A percentile compares a stretch with the other conserved stretches of the same genome.
phyloP scores from a whole-genome alignment of 2,888 invertebrate species.

The Prostheceraeus crozeri region DNA sequence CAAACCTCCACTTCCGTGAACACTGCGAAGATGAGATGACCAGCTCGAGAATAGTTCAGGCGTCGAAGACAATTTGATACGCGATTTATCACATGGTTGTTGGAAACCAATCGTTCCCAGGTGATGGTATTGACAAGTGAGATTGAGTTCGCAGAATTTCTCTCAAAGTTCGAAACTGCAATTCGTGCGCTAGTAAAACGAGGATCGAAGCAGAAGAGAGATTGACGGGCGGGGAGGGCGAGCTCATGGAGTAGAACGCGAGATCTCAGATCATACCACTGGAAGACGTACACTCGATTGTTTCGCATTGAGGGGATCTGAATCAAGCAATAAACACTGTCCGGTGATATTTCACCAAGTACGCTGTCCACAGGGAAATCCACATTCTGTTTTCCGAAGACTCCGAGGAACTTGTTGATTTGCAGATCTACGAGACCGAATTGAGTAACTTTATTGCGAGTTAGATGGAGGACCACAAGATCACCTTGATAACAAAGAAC shows the following conservation, averaged over 20 bases:
- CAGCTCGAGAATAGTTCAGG: slow-evolving; percentile 9
- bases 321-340: slow-evolving; percentile 50
- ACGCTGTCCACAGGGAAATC: slow-evolving; percentile 52
- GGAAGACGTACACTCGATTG: slow-evolving; percentile 45
- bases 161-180: slow-evolving; percentile 51
- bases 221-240: slow-evolving; percentile 42
- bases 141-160: slow-evolving; percentile 49
- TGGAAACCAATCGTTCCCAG: slow-evolving; percentile 49
- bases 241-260: neutral
- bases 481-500: slow-evolving; percentile 52
- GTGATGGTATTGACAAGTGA: slow-evolving; percentile 47
- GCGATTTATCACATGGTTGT: slow-evolving; percentile 44
- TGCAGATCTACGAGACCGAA: slow-evolving; percentile 54
- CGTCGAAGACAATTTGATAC: neutral
- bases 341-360: slow-evolving; percentile 52
- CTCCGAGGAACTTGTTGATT: slow-evolving; percentile 53
- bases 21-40: slow-evolving; percentile 15
- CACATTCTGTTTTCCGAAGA: slow-evolving; percentile 52
- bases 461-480: slow-evolving; percentile 52
- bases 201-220: slow-evolving; percentile 54
- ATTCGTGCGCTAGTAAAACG: slow-evolving; percentile 49
- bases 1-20: neutral
- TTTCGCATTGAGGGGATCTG: slow-evolving; percentile 45
- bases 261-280: slow-evolving; percentile 35
- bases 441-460: slow-evolving; percentile 52